Percentiles rank a stretch among this genome's conserved stretches.
phyloP scores from a whole-genome alignment of 2,888 invertebrate species.

The Polia nebulosa region DNA sequence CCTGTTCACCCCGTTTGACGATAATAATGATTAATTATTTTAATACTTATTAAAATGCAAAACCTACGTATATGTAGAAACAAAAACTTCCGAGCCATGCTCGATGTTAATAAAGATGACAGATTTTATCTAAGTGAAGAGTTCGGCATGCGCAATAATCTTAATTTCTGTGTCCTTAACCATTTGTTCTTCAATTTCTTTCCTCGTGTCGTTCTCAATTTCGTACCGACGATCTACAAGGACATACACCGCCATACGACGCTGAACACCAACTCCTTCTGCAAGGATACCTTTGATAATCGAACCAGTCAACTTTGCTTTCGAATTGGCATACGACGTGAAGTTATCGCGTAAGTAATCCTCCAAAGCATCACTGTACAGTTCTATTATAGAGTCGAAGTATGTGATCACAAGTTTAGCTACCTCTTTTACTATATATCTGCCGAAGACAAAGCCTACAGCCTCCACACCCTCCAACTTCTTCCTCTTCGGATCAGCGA shows the following conservation, averaged over 20 bases:
- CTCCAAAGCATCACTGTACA: slow-evolving; percentile 69
- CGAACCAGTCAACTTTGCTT: slow-evolving; percentile 24
- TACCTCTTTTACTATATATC: slow-evolving; percentile 72
- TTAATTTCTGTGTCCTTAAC: slow-evolving; percentile 7
- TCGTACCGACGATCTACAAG: not conserved
- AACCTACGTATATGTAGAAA: not conserved
- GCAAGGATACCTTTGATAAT: slow-evolving; percentile 52
- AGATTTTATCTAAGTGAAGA: not conserved
- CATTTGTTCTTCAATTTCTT: slow-evolving; percentile 36
- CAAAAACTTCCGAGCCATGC: not conserved
- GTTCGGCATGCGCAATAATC: slow-evolving; percentile 32
- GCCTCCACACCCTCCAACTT: slow-evolving; percentile 68
- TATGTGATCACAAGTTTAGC: slow-evolving; percentile 68
- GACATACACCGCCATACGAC: slow-evolving; percentile 53
- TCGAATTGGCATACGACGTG: not conserved
- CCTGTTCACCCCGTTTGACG: too few species aligned
- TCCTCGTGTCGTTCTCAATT: slow-evolving; percentile 8
- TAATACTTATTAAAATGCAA: not conserved
- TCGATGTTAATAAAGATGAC: not conserved
- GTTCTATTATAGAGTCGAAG: slow-evolving; percentile 73
- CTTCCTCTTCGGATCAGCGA: slow-evolving; percentile 64
- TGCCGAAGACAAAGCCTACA: slow-evolving; percentile 76
- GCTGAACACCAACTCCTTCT: slow-evolving; percentile 42
- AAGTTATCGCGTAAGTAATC: slow-evolving; percentile 61
- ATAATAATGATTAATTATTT: too few species aligned